phyloP scores from a whole-genome alignment of 2,113 vertebrate species.

The Ophthalmolycus amberensis region DNA sequence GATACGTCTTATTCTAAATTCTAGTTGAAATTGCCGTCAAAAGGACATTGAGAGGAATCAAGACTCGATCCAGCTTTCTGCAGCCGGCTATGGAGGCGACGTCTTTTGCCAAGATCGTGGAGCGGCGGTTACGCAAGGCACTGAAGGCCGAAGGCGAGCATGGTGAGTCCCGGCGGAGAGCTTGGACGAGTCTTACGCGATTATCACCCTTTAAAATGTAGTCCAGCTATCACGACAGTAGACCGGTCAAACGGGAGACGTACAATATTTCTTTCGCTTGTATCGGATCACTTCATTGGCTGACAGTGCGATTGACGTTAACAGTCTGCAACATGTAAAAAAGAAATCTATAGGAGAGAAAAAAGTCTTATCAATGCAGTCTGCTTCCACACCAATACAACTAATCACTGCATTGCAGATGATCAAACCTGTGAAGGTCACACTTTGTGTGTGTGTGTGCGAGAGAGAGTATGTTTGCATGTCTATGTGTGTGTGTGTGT shows the following conservation, averaged over 20 bases:
- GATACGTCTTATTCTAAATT: background rate
- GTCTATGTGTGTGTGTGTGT: conserved; percentile 7
- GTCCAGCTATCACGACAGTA: background rate
- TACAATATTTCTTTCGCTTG: background rate
- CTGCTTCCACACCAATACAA: conserved; percentile 61
- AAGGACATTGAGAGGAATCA: background rate
- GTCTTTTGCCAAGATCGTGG: conserved; percentile 73
- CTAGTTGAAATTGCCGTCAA: background rate
- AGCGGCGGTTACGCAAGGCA: conserved; percentile 65
- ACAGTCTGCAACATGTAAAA: background rate
- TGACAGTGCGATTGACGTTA: background rate
- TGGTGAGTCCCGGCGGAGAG: conserved; percentile 69
- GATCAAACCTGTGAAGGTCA: conserved; percentile 76
- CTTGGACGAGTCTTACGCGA: background rate
- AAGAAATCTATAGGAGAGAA: background rate
- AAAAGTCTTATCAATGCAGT: conserved; percentile 37
- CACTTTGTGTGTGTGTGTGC: conserved; percentile 26
- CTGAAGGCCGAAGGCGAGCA: conserved; percentile 53
- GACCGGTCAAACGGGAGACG: background rate
- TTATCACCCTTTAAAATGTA: background rate
- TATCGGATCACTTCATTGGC: background rate
- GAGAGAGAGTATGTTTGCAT: conserved; percentile 19
- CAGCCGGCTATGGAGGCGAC: conserved; percentile 53
- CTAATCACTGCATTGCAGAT: conserved; percentile 79
- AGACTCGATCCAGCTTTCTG: background rate